Percentiles rank a stretch among this genome's conserved stretches.
Evolutionary conservation across 2,113 vertebrate species (phyloP).

Genomic region (Oryzias woworae): DNA sequence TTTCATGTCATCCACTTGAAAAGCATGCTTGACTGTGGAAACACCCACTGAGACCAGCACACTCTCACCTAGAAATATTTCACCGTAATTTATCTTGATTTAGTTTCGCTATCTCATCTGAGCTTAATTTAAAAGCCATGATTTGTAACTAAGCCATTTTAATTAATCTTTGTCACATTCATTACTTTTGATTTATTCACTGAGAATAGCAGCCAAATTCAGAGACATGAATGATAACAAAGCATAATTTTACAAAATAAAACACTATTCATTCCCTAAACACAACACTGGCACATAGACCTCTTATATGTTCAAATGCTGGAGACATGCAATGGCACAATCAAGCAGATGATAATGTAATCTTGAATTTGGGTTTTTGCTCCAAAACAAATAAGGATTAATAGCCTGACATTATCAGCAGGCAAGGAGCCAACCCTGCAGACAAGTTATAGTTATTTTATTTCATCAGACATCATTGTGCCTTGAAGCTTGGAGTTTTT

Average conservation of each 20-base stretch:
- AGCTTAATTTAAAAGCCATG: slow-evolving; percentile 5
- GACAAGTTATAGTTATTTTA: slow-evolving; percentile 35
- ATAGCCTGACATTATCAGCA: slow-evolving; percentile 36
- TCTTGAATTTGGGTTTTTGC: slow-evolving; percentile 24
- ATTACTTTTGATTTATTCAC: background rate
- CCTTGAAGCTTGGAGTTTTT: slow-evolving; percentile 28
- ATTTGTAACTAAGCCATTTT: too few relatives aligned
- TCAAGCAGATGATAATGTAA: slow-evolving; percentile 16
- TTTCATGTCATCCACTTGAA: slow-evolving; percentile 17
- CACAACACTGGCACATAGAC: too few relatives aligned
- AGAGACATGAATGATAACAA: too few relatives aligned
- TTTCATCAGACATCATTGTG: slow-evolving; percentile 24
- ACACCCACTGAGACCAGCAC: slow-evolving; percentile 1
- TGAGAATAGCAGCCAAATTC: too few relatives aligned
- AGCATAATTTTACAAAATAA: too few relatives aligned
- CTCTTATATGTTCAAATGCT: slow-evolving; percentile 4
- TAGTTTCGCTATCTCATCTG: background rate
- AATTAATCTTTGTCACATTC: background rate
- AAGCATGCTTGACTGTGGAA: background rate
- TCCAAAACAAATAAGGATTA: slow-evolving; percentile 32
- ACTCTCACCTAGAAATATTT: background rate
- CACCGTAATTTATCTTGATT: background rate
- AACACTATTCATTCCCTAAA: too few relatives aligned
- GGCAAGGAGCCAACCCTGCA: slow-evolving; percentile 22
- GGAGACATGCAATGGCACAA: background rate